A percentile compares a stretch with the other conserved stretches of the same genome.
These are phyloP conservation scores for Nyctibius grandis DNA, from an alignment of 2,797 vertebrate genomes.

Conservation along the genomic window DNA sequence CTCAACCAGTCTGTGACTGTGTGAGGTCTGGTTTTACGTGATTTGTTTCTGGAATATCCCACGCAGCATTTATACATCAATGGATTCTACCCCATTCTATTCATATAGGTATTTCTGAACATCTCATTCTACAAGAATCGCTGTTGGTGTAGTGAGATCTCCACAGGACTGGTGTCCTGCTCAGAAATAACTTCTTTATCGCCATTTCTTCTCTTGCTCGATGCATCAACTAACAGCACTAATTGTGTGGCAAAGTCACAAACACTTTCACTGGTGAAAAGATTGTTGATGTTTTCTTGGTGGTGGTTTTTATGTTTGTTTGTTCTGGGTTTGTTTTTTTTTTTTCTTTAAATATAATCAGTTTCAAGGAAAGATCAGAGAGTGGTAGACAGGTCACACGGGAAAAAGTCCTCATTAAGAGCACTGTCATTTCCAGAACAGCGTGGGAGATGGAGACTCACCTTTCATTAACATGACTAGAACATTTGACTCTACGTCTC, in stretches of 20 bases:
- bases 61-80: background rate
- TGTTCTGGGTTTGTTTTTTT: background rate
- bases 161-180: background rate
- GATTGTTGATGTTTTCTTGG: background rate
- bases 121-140: background rate
- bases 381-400: background rate
- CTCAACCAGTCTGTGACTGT: background rate
- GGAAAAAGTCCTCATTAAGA: background rate
- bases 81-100: background rate
- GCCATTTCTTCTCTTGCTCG: fast-evolving
- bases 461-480: background rate
- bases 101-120: background rate
- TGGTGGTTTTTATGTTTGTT: background rate
- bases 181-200: background rate
- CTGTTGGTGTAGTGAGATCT: background rate
- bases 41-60: background rate
- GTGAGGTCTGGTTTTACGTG: background rate
- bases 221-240: fast-evolving
- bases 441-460: background rate
- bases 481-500: background rate
- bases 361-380: background rate
- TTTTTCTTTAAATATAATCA: background rate
- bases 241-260: background rate
- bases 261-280: background rate
- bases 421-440: background rate